phyloP scores from a whole-genome alignment of 1,140 invertebrate genomes.

The Drosophila tsacasi region DNA sequence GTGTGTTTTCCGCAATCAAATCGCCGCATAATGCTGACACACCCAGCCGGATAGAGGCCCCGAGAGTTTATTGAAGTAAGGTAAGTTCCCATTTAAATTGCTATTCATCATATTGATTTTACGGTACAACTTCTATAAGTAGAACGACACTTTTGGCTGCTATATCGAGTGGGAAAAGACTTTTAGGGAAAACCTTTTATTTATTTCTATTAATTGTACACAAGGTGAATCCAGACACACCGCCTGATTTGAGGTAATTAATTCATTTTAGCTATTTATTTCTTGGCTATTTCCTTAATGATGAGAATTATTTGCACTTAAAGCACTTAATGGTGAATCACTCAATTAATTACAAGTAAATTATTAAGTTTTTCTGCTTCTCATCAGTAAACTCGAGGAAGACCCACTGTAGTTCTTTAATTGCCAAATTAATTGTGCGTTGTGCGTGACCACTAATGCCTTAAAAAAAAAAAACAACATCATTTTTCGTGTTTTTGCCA shows the following conservation, averaged over 20 bases:
- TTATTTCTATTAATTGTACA: neutral
- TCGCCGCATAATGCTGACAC: slow-evolving; percentile 46
- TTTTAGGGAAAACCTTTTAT: no score
- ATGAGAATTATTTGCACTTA: neutral
- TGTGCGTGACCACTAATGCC: slow-evolving; percentile 35
- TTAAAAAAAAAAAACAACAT: neutral
- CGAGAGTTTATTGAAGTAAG: slow-evolving; percentile 15
- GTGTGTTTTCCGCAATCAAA: slow-evolving; percentile 48
- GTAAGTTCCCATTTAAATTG: slow-evolving; percentile 27
- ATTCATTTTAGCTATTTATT: neutral
- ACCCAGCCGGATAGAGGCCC: slow-evolving; percentile 38
- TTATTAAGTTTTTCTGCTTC: neutral
- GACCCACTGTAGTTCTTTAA: slow-evolving; percentile 20
- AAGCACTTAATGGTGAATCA: neutral
- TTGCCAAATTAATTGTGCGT: slow-evolving; percentile 34
- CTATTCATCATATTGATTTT: slow-evolving; percentile 29
- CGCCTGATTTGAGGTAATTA: neutral
- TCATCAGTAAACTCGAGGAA: neutral
- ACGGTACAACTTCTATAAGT: slow-evolving; percentile 5
- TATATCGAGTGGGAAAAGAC: neutral
- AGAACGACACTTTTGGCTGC: neutral
- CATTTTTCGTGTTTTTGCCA: slow-evolving; percentile 11
- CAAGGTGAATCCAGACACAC: neutral
- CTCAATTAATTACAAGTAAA: neutral
- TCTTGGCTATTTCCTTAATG: neutral